Evolutionary conservation across 2,888 invertebrate genomes (phyloP).

Genomic region (Anorthoa munda): DNA sequence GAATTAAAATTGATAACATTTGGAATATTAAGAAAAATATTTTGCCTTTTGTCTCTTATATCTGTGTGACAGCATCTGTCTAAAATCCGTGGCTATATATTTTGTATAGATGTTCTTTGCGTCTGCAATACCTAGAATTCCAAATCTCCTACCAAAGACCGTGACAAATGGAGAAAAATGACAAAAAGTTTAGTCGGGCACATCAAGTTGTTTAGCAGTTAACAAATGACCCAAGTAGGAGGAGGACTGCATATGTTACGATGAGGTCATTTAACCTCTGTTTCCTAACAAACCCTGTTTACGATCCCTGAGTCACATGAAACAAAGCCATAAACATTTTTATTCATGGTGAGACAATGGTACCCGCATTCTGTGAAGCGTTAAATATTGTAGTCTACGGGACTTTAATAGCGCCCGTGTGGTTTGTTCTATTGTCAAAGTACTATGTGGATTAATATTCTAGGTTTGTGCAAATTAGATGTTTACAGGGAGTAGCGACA

Average conservation of each 20-base stretch:
- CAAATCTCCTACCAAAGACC: too few species aligned
- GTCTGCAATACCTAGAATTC: too few species aligned
- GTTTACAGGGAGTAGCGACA: not conserved
- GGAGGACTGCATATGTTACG: not conserved
- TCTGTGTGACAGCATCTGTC: not conserved
- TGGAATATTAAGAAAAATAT: too few species aligned
- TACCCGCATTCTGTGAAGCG: conserved; percentile 28
- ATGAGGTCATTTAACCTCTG: too few species aligned
- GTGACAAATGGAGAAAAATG: too few species aligned
- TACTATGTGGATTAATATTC: conserved; percentile 1
- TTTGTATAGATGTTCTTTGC: too few species aligned
- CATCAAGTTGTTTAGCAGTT: too few species aligned
- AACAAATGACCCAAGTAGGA: too few species aligned
- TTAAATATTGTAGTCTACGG: conserved; percentile 39
- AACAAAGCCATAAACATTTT: conserved; percentile 23
- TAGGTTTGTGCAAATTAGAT: conserved; percentile 5
- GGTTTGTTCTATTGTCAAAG: conserved; percentile 40
- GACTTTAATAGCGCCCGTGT: conserved; percentile 28
- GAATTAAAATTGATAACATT: too few species aligned
- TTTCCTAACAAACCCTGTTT: not conserved
- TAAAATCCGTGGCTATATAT: too few species aligned
- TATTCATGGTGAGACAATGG: conserved; percentile 35
- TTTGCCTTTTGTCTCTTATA: not conserved
- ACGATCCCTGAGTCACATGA: not conserved
- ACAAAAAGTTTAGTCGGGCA: too few species aligned